Evolutionary conservation across 1,140 invertebrate species (phyloP).

Genomic region (Scaptomyza montana): DNA sequence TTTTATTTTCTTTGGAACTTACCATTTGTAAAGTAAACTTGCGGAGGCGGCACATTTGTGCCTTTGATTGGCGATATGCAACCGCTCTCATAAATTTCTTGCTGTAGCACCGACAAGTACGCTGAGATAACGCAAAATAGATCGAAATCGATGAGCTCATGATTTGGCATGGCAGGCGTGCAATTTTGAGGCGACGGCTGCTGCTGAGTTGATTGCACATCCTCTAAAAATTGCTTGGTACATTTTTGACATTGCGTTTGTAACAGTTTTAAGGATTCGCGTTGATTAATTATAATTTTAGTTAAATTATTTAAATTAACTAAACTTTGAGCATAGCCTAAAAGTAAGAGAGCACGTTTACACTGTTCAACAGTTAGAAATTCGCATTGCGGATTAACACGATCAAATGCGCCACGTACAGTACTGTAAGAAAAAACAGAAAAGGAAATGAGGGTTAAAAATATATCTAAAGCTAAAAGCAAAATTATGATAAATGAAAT

Average conservation of each 20-base stretch:
- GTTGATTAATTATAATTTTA: conserved; percentile 81
- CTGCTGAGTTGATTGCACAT: conserved; percentile 8
- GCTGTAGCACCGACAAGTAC: conserved; percentile 81
- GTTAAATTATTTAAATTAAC: conserved; percentile 82
- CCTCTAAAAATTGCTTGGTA: conserved; percentile 17
- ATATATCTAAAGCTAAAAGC: background rate
- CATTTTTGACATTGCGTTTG: conserved; percentile 59
- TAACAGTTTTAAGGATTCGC: conserved; percentile 75
- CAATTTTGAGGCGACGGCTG: background rate
- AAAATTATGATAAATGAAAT: background rate
- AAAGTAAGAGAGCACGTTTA: conserved; percentile 82
- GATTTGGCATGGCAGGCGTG: conserved; percentile 32
- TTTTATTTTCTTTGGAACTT: background rate
- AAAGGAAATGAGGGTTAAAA: background rate
- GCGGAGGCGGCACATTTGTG: conserved; percentile 83
- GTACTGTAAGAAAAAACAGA: conserved; percentile 51
- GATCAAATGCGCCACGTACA: conserved; percentile 82
- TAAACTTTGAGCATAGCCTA: conserved; percentile 83
- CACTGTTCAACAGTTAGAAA: conserved; percentile 82
- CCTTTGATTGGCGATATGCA: conserved; percentile 83
- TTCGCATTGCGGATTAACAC: conserved; percentile 76
- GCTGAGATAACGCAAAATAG: conserved; percentile 83
- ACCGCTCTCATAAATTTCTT: conserved; percentile 83
- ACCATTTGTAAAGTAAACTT: conserved; percentile 82
- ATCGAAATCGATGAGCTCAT: conserved; percentile 78